A percentile compares a stretch with the other conserved stretches of the same genome.
These are phyloP conservation scores for Malacosoma neustria DNA, from an alignment of 2,888 invertebrate genomes.

Conservation along the genomic window DNA sequence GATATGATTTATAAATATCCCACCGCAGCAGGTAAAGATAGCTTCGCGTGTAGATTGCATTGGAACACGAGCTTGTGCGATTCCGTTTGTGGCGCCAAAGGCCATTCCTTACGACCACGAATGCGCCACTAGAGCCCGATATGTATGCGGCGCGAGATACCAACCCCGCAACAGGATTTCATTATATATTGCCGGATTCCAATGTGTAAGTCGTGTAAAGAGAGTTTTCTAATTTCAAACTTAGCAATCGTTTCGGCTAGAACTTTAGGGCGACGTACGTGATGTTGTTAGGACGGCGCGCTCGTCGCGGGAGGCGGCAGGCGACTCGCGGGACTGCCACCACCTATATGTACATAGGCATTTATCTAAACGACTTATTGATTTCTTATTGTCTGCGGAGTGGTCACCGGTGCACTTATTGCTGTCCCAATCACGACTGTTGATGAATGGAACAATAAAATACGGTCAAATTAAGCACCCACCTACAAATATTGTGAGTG, in stretches of 20 bases:
- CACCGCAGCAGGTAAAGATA: neutral
- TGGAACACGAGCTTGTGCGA: neutral
- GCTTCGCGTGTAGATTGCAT: neutral
- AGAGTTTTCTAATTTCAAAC: neutral
- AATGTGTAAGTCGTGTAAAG: neutral
- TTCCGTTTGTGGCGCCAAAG: neutral
- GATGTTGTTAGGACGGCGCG: neutral
- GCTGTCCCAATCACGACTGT: slow-evolving; percentile 3
- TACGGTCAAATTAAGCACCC: slow-evolving; percentile 7
- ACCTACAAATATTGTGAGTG: slow-evolving; percentile 10
- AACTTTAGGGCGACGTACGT: neutral
- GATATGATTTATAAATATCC: neutral
- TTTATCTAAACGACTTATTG: slow-evolving; percentile 9
- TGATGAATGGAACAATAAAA: slow-evolving; percentile 17
- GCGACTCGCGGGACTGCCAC: no score
- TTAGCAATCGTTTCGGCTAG: neutral
- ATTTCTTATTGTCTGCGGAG: slow-evolving; percentile 12
- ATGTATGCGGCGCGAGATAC: neutral
- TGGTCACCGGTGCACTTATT: slow-evolving; percentile 1
- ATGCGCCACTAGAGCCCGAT: neutral
- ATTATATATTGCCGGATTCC: neutral
- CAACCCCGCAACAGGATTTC: neutral
- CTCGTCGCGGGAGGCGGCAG: neutral
- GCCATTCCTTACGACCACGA: no score
- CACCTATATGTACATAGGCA: neutral